These are phyloP conservation scores for Drosophila teissieri DNA, from an alignment of 1,140 invertebrate genomes.

Conservation along the genomic window DNA sequence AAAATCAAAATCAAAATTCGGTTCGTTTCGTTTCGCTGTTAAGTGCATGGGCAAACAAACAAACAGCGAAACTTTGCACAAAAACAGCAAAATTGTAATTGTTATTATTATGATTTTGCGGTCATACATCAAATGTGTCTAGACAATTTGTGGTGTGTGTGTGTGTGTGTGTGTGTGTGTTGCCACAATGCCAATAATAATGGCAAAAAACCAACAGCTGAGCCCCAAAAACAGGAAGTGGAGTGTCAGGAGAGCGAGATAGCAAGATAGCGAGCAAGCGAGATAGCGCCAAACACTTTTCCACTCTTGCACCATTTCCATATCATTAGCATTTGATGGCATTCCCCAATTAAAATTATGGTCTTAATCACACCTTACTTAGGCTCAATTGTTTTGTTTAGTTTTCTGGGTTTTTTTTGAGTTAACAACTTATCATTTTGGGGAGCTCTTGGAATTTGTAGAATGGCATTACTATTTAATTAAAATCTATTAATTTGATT, in stretches of 20 bases:
- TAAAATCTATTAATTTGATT: conserved; percentile 22
- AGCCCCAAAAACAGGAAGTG: conserved; percentile 41
- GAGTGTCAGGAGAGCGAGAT: conserved; percentile 27
- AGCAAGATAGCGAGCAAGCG: neutral
- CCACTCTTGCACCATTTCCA: neutral
- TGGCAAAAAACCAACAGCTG: conserved; percentile 30
- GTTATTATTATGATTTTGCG: conserved; percentile 7
- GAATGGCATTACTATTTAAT: conserved; percentile 17
- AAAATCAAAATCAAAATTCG: conserved; percentile 4
- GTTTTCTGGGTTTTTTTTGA: neutral
- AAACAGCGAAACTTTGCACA: conserved; percentile 21
- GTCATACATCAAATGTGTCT: conserved; percentile 69
- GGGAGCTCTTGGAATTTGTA: neutral
- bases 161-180: too few species aligned
- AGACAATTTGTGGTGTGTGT: conserved; percentile 37
- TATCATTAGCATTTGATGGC: too few species aligned
- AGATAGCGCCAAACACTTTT: conserved; percentile 15
- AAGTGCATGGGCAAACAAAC: conserved; percentile 39
- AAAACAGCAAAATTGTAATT: neutral
- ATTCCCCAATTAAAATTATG: too few species aligned
- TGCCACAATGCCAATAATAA: conserved; percentile 2
- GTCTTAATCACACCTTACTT: too few species aligned
- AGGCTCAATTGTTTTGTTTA: too few species aligned
- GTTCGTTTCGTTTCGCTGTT: neutral
- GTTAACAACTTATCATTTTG: neutral